Conservation (phyloP, 1,140 invertebrate species). For the Potamilus streckersoni region DNA sequence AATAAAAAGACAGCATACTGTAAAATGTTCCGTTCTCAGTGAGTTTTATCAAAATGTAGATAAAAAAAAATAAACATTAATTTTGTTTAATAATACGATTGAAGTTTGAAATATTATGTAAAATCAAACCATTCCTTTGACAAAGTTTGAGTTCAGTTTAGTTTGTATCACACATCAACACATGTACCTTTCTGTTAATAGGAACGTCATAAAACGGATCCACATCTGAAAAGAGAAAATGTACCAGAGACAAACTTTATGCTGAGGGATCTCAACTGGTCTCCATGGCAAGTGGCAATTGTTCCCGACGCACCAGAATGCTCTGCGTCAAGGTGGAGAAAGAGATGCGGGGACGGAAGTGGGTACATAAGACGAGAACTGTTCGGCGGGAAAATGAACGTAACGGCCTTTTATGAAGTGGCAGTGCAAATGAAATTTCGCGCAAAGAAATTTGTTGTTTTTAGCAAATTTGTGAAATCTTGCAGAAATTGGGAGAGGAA, state of each 20-base stretch:
- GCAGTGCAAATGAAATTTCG: slow-evolving; percentile 9
- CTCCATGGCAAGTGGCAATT: slow-evolving; percentile 8
- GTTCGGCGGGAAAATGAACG: slow-evolving; percentile 24
- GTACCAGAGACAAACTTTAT: slow-evolving; percentile 24
- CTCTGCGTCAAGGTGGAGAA: not conserved
- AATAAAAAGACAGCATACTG: too few species aligned
- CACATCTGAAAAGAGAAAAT: slow-evolving; percentile 19
- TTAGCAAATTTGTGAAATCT: slow-evolving; percentile 4
- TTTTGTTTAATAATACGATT: too few species aligned
- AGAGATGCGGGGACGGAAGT: not conserved
- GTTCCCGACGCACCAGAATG: not conserved
- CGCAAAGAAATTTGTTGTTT: slow-evolving; percentile 4
- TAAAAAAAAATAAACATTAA: too few species aligned
- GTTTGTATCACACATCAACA: not conserved
- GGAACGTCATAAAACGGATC: slow-evolving; percentile 6
- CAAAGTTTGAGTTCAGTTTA: too few species aligned
- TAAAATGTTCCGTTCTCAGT: too few species aligned
- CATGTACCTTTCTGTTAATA: not conserved
- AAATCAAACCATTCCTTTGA: too few species aligned
- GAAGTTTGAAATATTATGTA: too few species aligned
- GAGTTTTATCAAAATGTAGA: too few species aligned
- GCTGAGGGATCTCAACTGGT: slow-evolving; percentile 19
- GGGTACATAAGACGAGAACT: not conserved
- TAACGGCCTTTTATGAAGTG: slow-evolving; percentile 15
- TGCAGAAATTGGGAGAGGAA: slow-evolving; percentile 14